Base-by-base conservation (phyloP, 2,113 vertebrate genomes). In the Poecile atricapillus region DNA sequence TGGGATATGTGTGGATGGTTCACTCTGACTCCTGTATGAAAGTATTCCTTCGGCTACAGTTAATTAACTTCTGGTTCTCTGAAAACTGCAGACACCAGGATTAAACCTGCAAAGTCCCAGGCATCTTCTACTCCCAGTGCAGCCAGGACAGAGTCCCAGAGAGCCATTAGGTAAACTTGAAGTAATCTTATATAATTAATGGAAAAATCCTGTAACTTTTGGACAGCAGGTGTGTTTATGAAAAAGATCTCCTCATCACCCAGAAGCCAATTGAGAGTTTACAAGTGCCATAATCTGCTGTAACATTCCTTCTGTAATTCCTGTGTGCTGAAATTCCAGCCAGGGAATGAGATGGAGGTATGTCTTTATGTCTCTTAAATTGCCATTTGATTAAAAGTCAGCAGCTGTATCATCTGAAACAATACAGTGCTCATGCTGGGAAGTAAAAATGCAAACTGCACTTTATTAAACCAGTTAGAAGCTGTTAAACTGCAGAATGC, bases 331-430 rank as follows among this genome's bases (percentile, higher is more conserved):
- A 82, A 95, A 87, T 81, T 70, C 59, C 69, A 93, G 47, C 79
- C 19, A 64, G 59, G 41, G 50, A 90, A 80, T 30, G 68, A 79
- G 89, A 93, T 21, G 18, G 52, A 88, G 75, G 43, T 84, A 73
- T 10, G 17, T 49, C 75, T 90, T 86, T 79, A 83, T 50, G 50
- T 73, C 37, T 92, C 89, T 89, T 87, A 89, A 94, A 96, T 75
- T 92, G 83, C 83, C 67, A 37, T 86, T 96, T 96, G 90, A 97
- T 96, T 95, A 96, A 96, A 94, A 96, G 91, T 73, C 89, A 96
- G 92, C 89, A 96, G 87, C 87, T 96, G 94, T 93, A 83, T 93
- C 62, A 64, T 89, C 86, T 79, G 62, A 93, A 75, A 77, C 44
- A 94, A 91, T 71, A 49, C 74, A 69, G 83, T 21, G n/a, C 43